Evolutionary conservation across 2,113 vertebrate species (phyloP), one percentile per base, ranked within the genome.

Genomic region (Vombatus ursinus): DNA sequence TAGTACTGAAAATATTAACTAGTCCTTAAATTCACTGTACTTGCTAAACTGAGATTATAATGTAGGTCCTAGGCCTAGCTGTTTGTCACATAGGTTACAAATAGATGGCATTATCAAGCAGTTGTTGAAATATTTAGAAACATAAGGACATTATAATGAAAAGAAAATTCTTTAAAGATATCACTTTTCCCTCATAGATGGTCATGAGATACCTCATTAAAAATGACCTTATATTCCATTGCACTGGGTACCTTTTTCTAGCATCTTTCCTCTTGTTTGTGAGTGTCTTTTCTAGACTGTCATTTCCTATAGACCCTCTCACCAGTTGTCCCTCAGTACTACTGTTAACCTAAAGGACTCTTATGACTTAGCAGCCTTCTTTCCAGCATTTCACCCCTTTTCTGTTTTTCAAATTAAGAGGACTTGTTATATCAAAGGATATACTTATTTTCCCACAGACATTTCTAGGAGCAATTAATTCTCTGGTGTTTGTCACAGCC

Each of bases 301-400:
- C 50, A 90, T 94, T 97, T 96, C 19, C 52, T 94, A 5, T 68
- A 95, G 90, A 10, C 14, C 92, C 48, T 95, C 96, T 96, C 51
- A 94, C 90, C 31, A 96, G 3, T 91, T 94, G 90, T 93, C 92
- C 50, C 37, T 95, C 93, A 54, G 51, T 95, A 51, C 52, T 94
- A 6, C 2, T 94, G 12, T 95, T 94, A 90, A 84, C n/a, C 96
- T 89, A n/a, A n/a, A 52, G 51, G 90, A 51, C 25, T 52, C n/a
- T 90, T 31, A 68, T 11, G 52, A 93, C 25, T 93, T 94, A 47
- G 0, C 19, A 44, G 19, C 23, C 25, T 93, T 25, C 37, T 61
- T 92, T 61, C 25, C 50, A 57, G 25, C 16, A 24, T 90, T 91
- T 2, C 25, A 24, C 51, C 16, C 3, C 25, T 84, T 84, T 44